These are phyloP conservation scores for Phymorhynchus buccinoides DNA, from an alignment of 1,140 invertebrate genomes.

Conservation along the genomic window DNA sequence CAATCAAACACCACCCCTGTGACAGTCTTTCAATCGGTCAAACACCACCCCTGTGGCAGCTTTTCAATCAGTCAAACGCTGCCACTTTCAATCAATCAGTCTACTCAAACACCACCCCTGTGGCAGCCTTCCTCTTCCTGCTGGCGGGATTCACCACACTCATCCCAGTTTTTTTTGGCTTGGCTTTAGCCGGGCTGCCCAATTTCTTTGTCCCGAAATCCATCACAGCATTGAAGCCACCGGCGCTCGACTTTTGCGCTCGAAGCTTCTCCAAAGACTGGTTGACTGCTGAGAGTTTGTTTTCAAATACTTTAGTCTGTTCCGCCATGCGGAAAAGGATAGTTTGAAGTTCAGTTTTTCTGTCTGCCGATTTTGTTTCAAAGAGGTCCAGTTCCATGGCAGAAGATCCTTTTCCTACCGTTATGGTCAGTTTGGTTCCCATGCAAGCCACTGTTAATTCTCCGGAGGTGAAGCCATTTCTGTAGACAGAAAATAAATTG, in stretches of 20 bases:
- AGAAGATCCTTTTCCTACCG: conserved; percentile 57
- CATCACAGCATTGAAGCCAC: conserved; percentile 50
- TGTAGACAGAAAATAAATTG: conserved; percentile 50
- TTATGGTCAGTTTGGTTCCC: conserved; percentile 60
- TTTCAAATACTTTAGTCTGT: conserved; percentile 49
- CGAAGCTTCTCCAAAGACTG: conserved; percentile 59
- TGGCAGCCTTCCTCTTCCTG: conserved; percentile 65
- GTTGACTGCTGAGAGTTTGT: conserved; percentile 55
- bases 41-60: too few relatives aligned
- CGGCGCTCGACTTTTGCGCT: conserved; percentile 46
- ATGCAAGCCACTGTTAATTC: conserved; percentile 55
- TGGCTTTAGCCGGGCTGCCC: conserved; percentile 52
- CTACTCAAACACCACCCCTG: conserved; percentile 67
- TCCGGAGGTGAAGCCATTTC: conserved; percentile 60
- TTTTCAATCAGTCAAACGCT: too few relatives aligned
- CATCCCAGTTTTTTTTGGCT: conserved; percentile 66
- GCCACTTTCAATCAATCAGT: too few relatives aligned
- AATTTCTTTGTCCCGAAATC: conserved; percentile 61
- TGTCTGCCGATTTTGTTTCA: conserved; percentile 67
- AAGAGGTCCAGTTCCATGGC: conserved; percentile 59
- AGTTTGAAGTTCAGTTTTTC: conserved; percentile 62
- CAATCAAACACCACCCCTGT: background rate
- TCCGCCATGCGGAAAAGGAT: conserved; percentile 64
- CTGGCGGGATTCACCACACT: conserved; percentile 68
- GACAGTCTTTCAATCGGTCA: too few relatives aligned